Evolutionary conservation across 2,888 invertebrate species (phyloP).

Genomic region (Drosophila anomelani): DNA sequence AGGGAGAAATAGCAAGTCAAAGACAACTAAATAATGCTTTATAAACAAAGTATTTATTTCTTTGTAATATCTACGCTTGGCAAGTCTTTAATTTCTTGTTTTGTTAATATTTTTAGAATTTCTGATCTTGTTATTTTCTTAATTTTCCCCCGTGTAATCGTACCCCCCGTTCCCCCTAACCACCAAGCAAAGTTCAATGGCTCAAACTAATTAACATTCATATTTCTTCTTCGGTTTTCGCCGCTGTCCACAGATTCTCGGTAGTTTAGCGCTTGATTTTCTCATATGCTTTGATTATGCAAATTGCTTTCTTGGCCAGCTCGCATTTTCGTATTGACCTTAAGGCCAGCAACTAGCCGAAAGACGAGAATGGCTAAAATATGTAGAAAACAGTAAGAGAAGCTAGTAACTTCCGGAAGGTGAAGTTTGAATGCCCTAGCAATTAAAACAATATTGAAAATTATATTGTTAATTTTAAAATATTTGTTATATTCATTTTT

Average conservation of each 20-base stretch:
- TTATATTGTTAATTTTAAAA: too few species aligned
- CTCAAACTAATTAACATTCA: slow-evolving; percentile 48
- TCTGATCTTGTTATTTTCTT: not conserved
- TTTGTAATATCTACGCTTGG: not conserved
- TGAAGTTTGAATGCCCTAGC: not conserved
- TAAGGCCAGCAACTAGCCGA: slow-evolving; percentile 12
- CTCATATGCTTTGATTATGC: slow-evolving; percentile 44
- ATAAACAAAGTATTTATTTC: too few species aligned
- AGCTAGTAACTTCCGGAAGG: not conserved
- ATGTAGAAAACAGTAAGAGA: slow-evolving; percentile 1
- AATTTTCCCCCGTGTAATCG: slow-evolving; percentile 4
- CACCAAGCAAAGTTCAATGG: slow-evolving; percentile 45
- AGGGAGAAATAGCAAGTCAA: not conserved
- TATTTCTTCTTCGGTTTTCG: slow-evolving; percentile 36
- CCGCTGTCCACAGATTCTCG: slow-evolving; percentile 26
- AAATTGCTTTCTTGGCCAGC: slow-evolving; percentile 41
- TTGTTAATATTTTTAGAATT: not conserved
- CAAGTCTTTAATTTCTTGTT: not conserved
- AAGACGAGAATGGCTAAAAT: not conserved
- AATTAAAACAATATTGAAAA: not conserved
- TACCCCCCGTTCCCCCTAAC: not conserved
- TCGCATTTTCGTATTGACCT: slow-evolving; percentile 34
- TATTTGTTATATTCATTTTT: too few species aligned
- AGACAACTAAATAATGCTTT: too few species aligned
- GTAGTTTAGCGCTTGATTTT: slow-evolving; percentile 18